Evolutionary conservation across 2,113 vertebrate genomes (phyloP), one percentile per base, ranked within the genome.

Genomic region (Caloenas nicobarica): DNA sequence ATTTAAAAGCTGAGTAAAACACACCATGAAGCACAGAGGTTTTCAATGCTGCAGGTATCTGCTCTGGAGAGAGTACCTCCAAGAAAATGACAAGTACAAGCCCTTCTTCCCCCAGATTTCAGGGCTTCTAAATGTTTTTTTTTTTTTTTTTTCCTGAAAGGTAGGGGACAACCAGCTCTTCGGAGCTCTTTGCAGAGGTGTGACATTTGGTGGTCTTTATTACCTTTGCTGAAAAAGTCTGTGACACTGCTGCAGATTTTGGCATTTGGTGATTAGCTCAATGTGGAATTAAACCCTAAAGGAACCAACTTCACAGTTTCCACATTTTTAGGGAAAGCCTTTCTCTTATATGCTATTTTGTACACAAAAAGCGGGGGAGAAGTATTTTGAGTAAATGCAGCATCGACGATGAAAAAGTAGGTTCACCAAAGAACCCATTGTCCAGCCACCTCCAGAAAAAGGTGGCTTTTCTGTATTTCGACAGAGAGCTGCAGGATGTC

Each of bases 331-430:
- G 5, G 11, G 31, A 72, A 81, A 84, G 25, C 22, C 57, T 18
- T 54, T 56, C 50, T 60, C 48, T 72, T 21, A 16, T 28, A 42
- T 21, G 24, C 6, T 6, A 24, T 7, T 56, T 50, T 18, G 16
- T 18, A 77, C 13, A 79, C 17, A 79, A 62, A 86, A 76, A 66
- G 5, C 36, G 66, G 24, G 36, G 3, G 6, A 3, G 36, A 88
- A 64, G 29, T 29, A 80, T 66, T 62, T 72, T 28, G 34, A 82
- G 26, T 28, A 50, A 2, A 6, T 10, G 17, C 26, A 66, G 15
- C 16, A 53, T 2, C 0, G 0, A 26, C 0, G 0, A 48, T 13
- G 17, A 81, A 88, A 58, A 50, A 40, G 16, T 18, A 56, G 62
- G 22, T 36, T 65, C 61, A 69, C 16, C 2, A 1, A 90, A 62